Evolutionary conservation across 2,888 invertebrate species (phyloP).

Genomic region (Diogma glabrata): DNA sequence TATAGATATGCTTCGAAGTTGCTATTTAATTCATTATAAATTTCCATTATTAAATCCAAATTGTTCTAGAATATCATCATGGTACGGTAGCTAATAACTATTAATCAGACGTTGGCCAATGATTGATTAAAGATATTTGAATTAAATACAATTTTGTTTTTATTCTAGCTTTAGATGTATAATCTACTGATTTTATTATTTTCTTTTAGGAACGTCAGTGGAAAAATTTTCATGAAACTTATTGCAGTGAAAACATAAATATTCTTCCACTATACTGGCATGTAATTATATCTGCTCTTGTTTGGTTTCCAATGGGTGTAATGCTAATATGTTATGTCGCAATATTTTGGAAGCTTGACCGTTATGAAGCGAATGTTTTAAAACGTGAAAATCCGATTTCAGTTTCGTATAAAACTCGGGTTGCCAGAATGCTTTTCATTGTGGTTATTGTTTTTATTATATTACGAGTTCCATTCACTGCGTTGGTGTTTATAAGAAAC

Average conservation of each 20-base stretch:
- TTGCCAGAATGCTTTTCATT: slow-evolving; percentile 57
- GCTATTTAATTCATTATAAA: too few relatives aligned
- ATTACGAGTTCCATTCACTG: slow-evolving; percentile 64
- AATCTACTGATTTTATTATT: background rate
- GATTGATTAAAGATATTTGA: too few relatives aligned
- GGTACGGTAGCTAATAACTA: too few relatives aligned
- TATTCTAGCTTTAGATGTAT: background rate
- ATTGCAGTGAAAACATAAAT: slow-evolving; percentile 56
- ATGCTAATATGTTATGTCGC: slow-evolving; percentile 65
- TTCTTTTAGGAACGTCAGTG: slow-evolving; percentile 52
- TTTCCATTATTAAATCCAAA: too few relatives aligned
- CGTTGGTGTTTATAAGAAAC: slow-evolving; percentile 52
- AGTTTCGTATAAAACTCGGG: slow-evolving; percentile 52
- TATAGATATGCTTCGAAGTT: too few relatives aligned
- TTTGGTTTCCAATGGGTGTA: slow-evolving; percentile 63
- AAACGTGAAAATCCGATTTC: slow-evolving; percentile 49
- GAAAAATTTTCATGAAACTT: slow-evolving; percentile 63
- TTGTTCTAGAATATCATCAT: too few relatives aligned
- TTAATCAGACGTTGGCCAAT: too few relatives aligned
- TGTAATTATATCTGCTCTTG: slow-evolving; percentile 57
- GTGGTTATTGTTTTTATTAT: slow-evolving; percentile 54
- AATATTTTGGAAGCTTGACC: slow-evolving; percentile 55
- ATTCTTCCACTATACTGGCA: slow-evolving; percentile 66
- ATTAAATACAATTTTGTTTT: too few relatives aligned
- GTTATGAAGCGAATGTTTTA: slow-evolving; percentile 49